Conservation (phyloP, 2,797 vertebrate species). For the Enteromius radiatus region DNA sequence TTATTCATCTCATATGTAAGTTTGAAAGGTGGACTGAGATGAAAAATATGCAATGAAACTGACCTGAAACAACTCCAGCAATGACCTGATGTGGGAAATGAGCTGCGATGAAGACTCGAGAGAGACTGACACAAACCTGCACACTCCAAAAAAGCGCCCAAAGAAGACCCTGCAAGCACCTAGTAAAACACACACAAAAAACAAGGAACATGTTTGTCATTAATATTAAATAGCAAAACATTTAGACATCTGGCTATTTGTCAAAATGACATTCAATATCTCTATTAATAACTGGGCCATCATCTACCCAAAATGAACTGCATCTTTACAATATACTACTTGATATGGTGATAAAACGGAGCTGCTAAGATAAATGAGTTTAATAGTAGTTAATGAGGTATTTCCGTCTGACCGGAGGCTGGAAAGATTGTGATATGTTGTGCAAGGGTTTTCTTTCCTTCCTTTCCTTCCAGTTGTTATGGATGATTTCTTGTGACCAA, state of each 20-base stretch:
- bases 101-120: constrained; percentile 84
- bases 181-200: constrained; percentile 56
- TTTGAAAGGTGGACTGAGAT: neutral
- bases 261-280: neutral
- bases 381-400: neutral
- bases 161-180: constrained; percentile 72
- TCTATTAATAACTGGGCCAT: neutral
- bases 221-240: neutral
- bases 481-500: neutral
- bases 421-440: neutral
- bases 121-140: constrained; percentile 83
- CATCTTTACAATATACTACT: neutral
- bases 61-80: constrained; percentile 81
- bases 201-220: neutral
- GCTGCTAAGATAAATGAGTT: neutral
- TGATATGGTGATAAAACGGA: neutral
- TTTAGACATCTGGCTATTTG: neutral
- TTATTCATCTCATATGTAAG: neutral
- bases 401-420: neutral
- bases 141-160: constrained; percentile 81
- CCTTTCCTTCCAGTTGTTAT: constrained; percentile 1
- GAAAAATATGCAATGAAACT: neutral
- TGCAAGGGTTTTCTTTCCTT: constrained; percentile 17
- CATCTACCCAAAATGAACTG: neutral
- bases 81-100: constrained; percentile 88